These are phyloP conservation scores for Anthrax anthrax DNA, from an alignment of 2,888 invertebrate species.

Conservation along the genomic window DNA sequence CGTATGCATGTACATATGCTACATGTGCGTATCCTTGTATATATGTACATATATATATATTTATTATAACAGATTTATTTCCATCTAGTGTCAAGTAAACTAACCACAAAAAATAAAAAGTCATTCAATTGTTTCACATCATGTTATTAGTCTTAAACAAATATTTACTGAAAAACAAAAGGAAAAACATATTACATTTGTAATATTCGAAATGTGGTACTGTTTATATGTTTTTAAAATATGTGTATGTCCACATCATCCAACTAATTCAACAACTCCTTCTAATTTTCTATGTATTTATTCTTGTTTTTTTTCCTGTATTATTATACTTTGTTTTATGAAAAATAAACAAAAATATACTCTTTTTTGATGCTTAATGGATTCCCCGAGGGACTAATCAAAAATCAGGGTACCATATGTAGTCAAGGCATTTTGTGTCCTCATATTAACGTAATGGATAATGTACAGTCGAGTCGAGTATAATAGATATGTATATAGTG, in stretches of 20 bases:
- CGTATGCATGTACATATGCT: background rate
- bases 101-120: conserved; percentile 3
- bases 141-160: conserved; percentile 11
- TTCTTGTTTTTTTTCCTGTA: background rate
- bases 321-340: no score
- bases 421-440: conserved; percentile 8
- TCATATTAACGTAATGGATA: conserved; percentile 11
- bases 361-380: conserved; percentile 9
- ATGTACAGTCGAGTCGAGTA: no score
- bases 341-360: no score
- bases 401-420: conserved; percentile 12
- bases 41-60: background rate
- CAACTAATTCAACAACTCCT: no score
- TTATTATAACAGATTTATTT: no score
- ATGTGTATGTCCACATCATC: no score
- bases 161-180: conserved; percentile 9
- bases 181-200: no score
- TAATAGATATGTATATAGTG: no score
- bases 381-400: conserved; percentile 13
- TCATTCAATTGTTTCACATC: conserved; percentile 10
- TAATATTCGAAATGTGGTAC: no score
- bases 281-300: conserved; percentile 7
- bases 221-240: no score
- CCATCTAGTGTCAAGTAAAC: background rate
- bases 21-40: no score